Percentiles rank a stretch among this genome's conserved stretches.
Conservation (phyloP, 2,888 invertebrate species). For the Meandrusa payeni region DNA sequence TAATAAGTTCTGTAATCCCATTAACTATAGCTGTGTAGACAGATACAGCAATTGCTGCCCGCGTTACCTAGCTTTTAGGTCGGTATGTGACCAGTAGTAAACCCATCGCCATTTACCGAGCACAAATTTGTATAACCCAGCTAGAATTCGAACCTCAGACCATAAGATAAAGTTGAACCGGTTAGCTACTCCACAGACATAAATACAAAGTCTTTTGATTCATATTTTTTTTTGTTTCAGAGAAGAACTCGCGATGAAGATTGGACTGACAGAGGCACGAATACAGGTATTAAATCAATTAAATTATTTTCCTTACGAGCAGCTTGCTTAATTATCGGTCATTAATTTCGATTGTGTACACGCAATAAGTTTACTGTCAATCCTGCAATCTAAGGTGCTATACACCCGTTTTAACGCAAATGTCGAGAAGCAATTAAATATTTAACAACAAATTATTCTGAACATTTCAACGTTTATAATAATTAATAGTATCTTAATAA, state of each 20-base stretch:
- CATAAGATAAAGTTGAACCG: no score
- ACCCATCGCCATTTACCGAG: no score
- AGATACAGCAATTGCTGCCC: no score
- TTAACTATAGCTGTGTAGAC: no score
- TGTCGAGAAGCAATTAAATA: slow-evolving; percentile 1
- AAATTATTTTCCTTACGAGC: slow-evolving; percentile 25
- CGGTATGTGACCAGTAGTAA: no score
- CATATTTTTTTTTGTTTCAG: slow-evolving; percentile 85
- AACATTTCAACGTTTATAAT: neutral
- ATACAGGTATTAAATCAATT: slow-evolving; percentile 87
- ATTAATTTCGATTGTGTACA: slow-evolving; percentile 21
- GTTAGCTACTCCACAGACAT: no score
- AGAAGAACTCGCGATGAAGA: slow-evolving; percentile 96
- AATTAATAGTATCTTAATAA: no score
- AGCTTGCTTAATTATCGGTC: slow-evolving; percentile 18
- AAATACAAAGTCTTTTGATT: no score
- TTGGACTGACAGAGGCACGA: slow-evolving; percentile 95
- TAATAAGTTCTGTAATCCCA: no score
- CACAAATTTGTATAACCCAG: no score
- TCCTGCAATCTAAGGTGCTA: slow-evolving; percentile 16
- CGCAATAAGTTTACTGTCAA: slow-evolving; percentile 27
- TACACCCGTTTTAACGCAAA: slow-evolving; percentile 5
- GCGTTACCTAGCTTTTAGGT: no score
- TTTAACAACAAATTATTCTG: neutral
- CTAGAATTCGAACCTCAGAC: no score